Percentiles rank a stretch among this genome's conserved stretches.
These are phyloP conservation scores for Drosophila ohnishii DNA, from an alignment of 1,140 invertebrate species.

Conservation along the genomic window DNA sequence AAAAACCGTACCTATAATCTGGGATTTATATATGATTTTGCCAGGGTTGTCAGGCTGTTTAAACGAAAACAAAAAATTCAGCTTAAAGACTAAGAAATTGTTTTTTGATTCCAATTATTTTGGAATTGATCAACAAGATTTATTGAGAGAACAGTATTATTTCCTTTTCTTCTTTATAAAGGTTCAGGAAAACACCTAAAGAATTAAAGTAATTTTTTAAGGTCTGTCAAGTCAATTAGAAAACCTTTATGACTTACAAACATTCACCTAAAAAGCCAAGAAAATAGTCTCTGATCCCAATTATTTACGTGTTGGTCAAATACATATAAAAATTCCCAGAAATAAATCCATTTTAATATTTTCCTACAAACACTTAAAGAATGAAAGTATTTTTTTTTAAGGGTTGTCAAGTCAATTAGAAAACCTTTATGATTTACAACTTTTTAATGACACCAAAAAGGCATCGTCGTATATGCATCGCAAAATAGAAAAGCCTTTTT, in stretches of 20 bases:
- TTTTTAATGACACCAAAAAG: slow-evolving; percentile 9
- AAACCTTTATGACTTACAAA: neutral
- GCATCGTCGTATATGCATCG: neutral
- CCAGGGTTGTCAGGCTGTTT: neutral
- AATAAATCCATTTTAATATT: no score
- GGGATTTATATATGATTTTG: neutral
- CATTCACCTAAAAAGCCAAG: neutral
- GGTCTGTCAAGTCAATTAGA: neutral
- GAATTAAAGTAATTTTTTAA: neutral
- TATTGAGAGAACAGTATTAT: no score
- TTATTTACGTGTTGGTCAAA: no score
- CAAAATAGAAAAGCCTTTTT: slow-evolving; percentile 1
- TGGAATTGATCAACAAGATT: neutral
- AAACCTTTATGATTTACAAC: neutral
- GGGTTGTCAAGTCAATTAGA: neutral
- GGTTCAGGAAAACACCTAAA: no score
- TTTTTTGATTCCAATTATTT: neutral
- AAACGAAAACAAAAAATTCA: neutral
- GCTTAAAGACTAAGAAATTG: neutral
- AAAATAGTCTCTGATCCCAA: no score
- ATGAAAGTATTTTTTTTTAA: no score
- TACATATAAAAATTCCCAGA: no score
- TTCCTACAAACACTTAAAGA: no score
- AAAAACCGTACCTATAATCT: slow-evolving; percentile 7
- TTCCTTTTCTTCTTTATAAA: no score